A percentile compares a stretch with the other conserved stretches of the same genome.
These are phyloP conservation scores for Saguinus midas DNA, from an alignment of 2,113 vertebrate species.

Conservation along the genomic window DNA sequence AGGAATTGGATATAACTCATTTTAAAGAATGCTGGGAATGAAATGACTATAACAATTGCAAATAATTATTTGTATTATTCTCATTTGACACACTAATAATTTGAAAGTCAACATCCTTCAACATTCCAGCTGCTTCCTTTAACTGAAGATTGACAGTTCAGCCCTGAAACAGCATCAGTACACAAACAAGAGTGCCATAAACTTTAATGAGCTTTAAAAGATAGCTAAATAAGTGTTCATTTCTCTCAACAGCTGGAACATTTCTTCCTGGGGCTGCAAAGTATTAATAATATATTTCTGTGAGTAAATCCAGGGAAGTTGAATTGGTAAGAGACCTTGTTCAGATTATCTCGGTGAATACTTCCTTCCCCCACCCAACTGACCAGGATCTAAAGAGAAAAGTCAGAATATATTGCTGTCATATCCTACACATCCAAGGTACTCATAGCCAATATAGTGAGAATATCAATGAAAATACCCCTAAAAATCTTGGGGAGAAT, in stretches of 20 bases:
- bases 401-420: neutral
- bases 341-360: neutral
- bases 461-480: neutral
- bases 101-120: neutral
- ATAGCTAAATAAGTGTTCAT: slow-evolving; percentile 4
- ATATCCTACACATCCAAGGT: neutral
- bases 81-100: neutral
- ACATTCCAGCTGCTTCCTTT: neutral
- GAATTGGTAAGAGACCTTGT: neutral
- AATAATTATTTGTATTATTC: neutral
- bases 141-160: neutral
- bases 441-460: neutral
- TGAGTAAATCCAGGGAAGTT: neutral
- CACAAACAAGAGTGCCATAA: neutral
- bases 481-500: neutral
- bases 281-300: slow-evolving; percentile 22
- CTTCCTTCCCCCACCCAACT: neutral
- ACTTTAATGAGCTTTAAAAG: slow-evolving; percentile 50
- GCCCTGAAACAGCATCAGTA: neutral
- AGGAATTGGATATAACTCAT: neutral
- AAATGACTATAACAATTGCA: neutral
- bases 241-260: slow-evolving; percentile 3
- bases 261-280: neutral
- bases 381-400: neutral
- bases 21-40: neutral